These are phyloP conservation scores for Julus scandinavius DNA, from an alignment of 2,888 invertebrate genomes.

Conservation along the genomic window DNA sequence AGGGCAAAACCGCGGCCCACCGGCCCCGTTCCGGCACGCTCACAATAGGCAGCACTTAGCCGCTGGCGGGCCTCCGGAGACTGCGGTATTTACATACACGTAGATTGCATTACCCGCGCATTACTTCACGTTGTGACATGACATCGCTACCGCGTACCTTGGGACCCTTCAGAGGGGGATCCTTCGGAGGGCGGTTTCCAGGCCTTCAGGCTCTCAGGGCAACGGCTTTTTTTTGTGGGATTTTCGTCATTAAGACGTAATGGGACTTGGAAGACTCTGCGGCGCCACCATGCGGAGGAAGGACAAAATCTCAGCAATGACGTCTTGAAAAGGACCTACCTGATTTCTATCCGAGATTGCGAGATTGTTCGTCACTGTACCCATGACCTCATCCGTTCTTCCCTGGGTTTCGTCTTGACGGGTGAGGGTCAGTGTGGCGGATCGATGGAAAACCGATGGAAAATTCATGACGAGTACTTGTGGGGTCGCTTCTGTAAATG, in stretches of 20 bases:
- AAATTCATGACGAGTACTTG: constrained; percentile 33
- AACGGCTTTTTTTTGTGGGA: too few species aligned
- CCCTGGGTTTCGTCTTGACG: background rate
- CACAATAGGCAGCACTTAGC: constrained; percentile 48
- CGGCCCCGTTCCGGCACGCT: constrained; percentile 44
- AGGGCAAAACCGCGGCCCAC: constrained; percentile 41
- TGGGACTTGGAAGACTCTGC: too few species aligned
- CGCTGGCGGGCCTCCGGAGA: background rate
- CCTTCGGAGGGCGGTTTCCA: background rate
- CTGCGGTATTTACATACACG: constrained; percentile 48
- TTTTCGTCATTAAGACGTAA: too few species aligned
- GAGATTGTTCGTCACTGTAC: too few species aligned
- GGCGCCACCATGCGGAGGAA: too few species aligned
- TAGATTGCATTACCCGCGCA: constrained; percentile 48
- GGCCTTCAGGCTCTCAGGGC: too few species aligned
- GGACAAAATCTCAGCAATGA: too few species aligned
- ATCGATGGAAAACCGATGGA: constrained; percentile 27
- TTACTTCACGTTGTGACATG: constrained; percentile 37
- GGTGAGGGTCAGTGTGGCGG: background rate
- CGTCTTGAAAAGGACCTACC: too few species aligned
- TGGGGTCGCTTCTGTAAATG: constrained; percentile 3
- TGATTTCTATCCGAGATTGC: too few species aligned
- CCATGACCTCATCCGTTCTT: too few species aligned
- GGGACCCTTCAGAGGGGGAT: background rate
- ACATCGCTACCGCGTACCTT: background rate